Evolutionary conservation across 2,888 invertebrate species (phyloP), one percentile per base, ranked within the genome.

Genomic region (Seira ritae): DNA sequence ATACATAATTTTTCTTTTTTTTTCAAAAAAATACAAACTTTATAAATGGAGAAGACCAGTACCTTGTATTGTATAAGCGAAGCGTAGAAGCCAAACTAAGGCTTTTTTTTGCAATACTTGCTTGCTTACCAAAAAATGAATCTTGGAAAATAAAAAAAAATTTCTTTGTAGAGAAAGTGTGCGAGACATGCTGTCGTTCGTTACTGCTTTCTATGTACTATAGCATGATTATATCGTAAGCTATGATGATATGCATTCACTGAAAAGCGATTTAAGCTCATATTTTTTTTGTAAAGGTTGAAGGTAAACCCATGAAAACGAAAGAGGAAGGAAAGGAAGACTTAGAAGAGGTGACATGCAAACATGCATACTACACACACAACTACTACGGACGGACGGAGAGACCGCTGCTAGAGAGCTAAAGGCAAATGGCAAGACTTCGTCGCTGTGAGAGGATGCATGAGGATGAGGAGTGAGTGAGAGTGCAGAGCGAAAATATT

Each of bases 331-430:
- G 67, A 77, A 80, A 55, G 46, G 66, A 79, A 76, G 82, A 72
- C 78, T 71, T 76, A 76, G 66, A 77, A 82, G 73, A 78, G 78
- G 83, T 83, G 79, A 74, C 83, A 79, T 68, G 70, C 79, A 79
- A 83, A 73, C 42, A 79, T 17, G 17, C 71, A 55, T 55, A 42
- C 6, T 42, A 12, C 6, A 42, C 70, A n/a, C n/a, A n/a, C n/a
- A n/a, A n/a, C n/a, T n/a, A 46, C 46, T 46, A 17, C 31, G 31
- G 31, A 31, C 31, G 31, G 31, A 31, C 31, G 31, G 31, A 31
- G 31, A 31, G n/a, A n/a, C n/a, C n/a, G n/a, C n/a, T n/a, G n/a
- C n/a, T n/a, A n/a, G 50, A 22, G 37, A 37, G 19, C 37, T 68
- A 37, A 68, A 68, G 68, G 31, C 31, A 70, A 55, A 74, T 42